phyloP scores from a whole-genome alignment of 2,888 invertebrate species.

The Osedax fenrisi region DNA sequence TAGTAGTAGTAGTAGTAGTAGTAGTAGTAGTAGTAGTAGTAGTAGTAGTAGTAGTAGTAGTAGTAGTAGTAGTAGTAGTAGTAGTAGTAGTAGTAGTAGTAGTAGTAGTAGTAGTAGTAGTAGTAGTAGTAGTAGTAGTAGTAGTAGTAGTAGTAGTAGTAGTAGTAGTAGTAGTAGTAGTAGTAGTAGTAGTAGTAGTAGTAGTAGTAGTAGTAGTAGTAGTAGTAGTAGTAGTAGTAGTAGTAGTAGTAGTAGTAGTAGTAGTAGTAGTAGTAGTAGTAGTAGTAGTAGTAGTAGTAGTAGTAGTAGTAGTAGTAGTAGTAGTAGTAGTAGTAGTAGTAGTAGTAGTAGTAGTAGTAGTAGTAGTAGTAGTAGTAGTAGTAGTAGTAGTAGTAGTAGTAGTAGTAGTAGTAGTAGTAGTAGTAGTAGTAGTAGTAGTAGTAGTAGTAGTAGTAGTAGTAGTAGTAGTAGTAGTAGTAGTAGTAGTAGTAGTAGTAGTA shows the following conservation, averaged over 20 bases:
- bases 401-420: slow-evolving; percentile 9
- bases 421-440: not conserved
- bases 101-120: slow-evolving; percentile 15
- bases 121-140: slow-evolving; percentile 17
- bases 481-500: not conserved
- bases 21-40: slow-evolving; percentile 12
- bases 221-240: slow-evolving; percentile 4
- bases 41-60: slow-evolving; percentile 8
- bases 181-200: slow-evolving; percentile 12
- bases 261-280: not conserved
- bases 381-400: slow-evolving; percentile 11
- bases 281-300: not conserved
- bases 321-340: slow-evolving; percentile 4
- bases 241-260: not conserved
- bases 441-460: slow-evolving; percentile 13
- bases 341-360: slow-evolving; percentile 21
- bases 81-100: slow-evolving; percentile 5
- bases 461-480: slow-evolving; percentile 10
- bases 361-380: slow-evolving; percentile 16
- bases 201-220: not conserved
- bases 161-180: slow-evolving; percentile 17
- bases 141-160: slow-evolving; percentile 8
- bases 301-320: not conserved
- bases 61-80: slow-evolving; percentile 9
- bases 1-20: slow-evolving; percentile 11